phyloP scores from a whole-genome alignment of 2,797 vertebrate species.

The Zalophus californianus region DNA sequence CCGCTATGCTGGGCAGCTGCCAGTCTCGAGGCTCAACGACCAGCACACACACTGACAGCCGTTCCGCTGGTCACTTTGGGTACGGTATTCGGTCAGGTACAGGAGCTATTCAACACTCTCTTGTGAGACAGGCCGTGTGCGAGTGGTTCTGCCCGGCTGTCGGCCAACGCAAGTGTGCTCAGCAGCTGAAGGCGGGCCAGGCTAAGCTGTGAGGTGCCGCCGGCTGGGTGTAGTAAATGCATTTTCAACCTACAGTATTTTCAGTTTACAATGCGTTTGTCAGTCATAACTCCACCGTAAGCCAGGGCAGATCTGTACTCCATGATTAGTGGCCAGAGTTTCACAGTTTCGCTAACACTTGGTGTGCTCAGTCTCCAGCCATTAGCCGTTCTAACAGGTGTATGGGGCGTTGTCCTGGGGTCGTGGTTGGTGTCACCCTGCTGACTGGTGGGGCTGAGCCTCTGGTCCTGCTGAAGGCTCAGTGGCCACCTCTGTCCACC shows the following conservation, averaged over 20 bases:
- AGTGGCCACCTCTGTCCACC: not conserved
- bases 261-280: not conserved
- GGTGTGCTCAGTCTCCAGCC: accelerated
- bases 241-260: not conserved
- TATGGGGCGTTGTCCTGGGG: not conserved
- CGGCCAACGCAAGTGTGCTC: accelerated
- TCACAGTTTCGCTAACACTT: accelerated
- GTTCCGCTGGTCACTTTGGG: not conserved
- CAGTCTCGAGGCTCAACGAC: not conserved
- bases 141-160: not conserved
- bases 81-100: not conserved
- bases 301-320: not conserved
- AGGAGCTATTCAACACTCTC: not conserved
- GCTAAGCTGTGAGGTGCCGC: not conserved
- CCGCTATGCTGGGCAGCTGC: accelerated
- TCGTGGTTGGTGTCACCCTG: accelerated
- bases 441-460: not conserved
- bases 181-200: not conserved
- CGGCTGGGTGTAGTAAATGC: not conserved
- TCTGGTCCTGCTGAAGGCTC: not conserved
- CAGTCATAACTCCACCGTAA: not conserved
- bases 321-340: too few species aligned
- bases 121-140: not conserved
- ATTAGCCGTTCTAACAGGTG: accelerated
- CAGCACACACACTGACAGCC: too few species aligned